Evolutionary conservation across 1,140 invertebrate species (phyloP).

Genomic region (Melitaea cinxia): DNA sequence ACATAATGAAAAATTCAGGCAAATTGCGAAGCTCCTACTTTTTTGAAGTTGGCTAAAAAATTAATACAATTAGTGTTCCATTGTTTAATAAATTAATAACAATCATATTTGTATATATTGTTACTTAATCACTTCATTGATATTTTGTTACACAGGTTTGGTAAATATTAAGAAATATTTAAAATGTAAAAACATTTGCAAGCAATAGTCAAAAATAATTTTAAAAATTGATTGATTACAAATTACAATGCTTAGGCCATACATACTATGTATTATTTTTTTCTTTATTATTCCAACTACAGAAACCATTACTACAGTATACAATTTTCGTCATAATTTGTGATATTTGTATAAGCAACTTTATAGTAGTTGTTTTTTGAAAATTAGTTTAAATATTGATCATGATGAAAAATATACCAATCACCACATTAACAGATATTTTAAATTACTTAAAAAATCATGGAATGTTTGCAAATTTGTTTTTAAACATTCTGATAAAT

Average conservation of each 20-base stretch:
- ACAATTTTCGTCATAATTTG: neutral
- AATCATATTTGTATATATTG: slow-evolving; percentile 31
- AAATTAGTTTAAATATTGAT: no score
- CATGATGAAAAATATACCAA: no score
- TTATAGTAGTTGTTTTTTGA: no score
- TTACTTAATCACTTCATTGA: slow-evolving; percentile 21
- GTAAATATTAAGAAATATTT: slow-evolving; percentile 16
- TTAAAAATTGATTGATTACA: neutral
- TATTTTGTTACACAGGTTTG: slow-evolving; percentile 16
- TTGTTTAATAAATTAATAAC: slow-evolving; percentile 57
- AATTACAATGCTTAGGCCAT: slow-evolving; percentile 10
- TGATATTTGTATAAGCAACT: no score
- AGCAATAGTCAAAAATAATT: neutral
- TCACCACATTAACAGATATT: no score
- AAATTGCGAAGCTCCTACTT: no score
- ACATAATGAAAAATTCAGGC: no score
- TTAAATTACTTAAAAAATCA: no score
- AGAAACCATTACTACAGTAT: neutral
- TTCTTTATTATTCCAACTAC: neutral
- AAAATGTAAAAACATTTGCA: neutral
- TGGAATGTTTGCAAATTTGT: no score
- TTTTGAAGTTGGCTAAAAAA: neutral
- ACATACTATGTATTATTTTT: no score
- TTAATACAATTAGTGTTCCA: slow-evolving; percentile 11
- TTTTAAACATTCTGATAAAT: no score